Conservation (phyloP, 2,888 invertebrate genomes). For the Dryobotodes eremita region DNA sequence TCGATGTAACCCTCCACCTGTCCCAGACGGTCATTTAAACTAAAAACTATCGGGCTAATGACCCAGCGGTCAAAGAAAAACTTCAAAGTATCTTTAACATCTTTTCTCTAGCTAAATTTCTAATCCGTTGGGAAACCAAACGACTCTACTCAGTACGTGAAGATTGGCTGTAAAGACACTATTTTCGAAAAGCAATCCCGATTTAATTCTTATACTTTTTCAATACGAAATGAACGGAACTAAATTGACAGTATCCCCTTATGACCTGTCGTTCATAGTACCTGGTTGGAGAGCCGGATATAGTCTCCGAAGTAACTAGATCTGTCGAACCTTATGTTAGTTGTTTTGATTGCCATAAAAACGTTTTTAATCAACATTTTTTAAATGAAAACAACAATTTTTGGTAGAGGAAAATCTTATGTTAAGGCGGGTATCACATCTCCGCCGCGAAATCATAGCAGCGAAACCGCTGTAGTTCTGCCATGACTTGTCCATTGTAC, state of each 20-base stretch:
- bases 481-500: too few relatives aligned
- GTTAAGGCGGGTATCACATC: too few relatives aligned
- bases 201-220: conserved; percentile 23
- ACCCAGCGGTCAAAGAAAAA: neutral
- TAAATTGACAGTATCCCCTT: conserved; percentile 27
- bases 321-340: neutral
- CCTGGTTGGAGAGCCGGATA: neutral
- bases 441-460: too few relatives aligned
- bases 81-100: neutral
- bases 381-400: neutral
- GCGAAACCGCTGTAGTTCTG: too few relatives aligned
- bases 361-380: neutral
- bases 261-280: neutral
- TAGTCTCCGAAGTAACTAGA: neutral
- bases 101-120: conserved; percentile 1
- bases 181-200: conserved; percentile 1
- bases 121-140: conserved; percentile 22
- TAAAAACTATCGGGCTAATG: neutral
- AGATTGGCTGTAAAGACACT: conserved; percentile 19
- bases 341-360: neutral
- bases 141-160: conserved; percentile 24
- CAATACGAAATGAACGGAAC: neutral
- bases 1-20: neutral
- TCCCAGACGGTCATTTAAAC: neutral
- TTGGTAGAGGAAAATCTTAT: too few relatives aligned